Evolutionary conservation across 2,888 invertebrate genomes (phyloP).

Genomic region (Apotomis turbidana): DNA sequence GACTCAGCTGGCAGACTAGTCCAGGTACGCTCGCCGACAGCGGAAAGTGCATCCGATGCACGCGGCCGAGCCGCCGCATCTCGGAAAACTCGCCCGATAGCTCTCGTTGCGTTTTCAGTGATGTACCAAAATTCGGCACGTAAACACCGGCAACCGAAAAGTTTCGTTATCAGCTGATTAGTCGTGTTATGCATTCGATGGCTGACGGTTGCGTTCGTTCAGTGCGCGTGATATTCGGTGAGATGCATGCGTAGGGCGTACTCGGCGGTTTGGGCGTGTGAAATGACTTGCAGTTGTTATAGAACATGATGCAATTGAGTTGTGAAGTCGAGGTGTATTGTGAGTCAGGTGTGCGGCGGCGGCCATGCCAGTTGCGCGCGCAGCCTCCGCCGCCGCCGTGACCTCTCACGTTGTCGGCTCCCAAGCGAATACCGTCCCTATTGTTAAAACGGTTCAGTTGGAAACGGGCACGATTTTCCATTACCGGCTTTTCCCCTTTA

Average conservation of each 20-base stretch:
- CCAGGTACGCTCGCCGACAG: conserved; percentile 90
- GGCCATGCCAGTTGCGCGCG: conserved; percentile 82
- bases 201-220: conserved; percentile 55
- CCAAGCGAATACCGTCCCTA: conserved; percentile 72
- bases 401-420: conserved; percentile 58
- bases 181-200: conserved; percentile 62
- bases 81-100: conserved; percentile 57
- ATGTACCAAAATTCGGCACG: conserved; percentile 61
- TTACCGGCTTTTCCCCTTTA: conserved; percentile 71
- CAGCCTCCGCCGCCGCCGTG: conserved; percentile 67
- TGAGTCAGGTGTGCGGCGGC: conserved; percentile 79
- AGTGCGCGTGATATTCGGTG: conserved; percentile 56
- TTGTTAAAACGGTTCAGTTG: conserved; percentile 61
- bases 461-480: conserved; percentile 55
- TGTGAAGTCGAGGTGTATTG: conserved; percentile 71
- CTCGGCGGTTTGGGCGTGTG: conserved; percentile 52
- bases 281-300: conserved; percentile 44
- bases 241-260: conserved; percentile 54
- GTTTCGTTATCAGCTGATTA: conserved; percentile 82
- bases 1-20: conserved; percentile 99
- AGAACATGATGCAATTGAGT: conserved; percentile 68
- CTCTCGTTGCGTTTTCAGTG: conserved; percentile 66
- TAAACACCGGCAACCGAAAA: conserved; percentile 73
- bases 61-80: conserved; percentile 61
- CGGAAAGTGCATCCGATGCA: conserved; percentile 74